Conservation (phyloP, 2,113 vertebrate genomes). For the Taurulus bubalis region DNA sequence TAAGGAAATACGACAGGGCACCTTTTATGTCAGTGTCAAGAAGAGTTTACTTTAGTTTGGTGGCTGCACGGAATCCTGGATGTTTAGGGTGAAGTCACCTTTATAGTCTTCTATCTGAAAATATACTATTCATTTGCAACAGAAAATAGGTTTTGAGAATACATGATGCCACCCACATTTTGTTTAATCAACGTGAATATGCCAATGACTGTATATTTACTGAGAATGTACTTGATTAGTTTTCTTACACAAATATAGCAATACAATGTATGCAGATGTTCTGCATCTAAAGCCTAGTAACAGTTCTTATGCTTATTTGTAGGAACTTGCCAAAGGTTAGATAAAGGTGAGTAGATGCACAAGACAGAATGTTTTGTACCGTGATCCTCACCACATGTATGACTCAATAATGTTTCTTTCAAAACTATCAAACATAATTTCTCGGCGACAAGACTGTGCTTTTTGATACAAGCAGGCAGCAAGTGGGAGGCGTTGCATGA, state of each 20-base stretch:
- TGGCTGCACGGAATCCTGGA: no score
- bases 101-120: neutral
- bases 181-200: neutral
- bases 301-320: neutral
- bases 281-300: neutral
- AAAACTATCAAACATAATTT: neutral
- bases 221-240: neutral
- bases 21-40: constrained; percentile 8
- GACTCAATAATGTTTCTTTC: neutral
- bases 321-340: neutral
- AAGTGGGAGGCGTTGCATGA: neutral
- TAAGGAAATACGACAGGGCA: neutral
- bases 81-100: neutral
- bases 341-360: neutral
- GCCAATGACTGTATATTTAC: neutral
- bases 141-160: neutral
- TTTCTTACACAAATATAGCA: neutral
- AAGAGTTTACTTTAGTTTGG: neutral
- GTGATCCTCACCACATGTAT: neutral
- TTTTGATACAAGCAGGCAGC: neutral
- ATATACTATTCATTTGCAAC: neutral
- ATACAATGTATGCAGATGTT: neutral
- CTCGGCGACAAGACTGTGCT: neutral
- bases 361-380: neutral
- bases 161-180: neutral